A percentile compares a stretch with the other conserved stretches of the same genome.
These are phyloP conservation scores for Drosophila kepulauana DNA, from an alignment of 1,140 invertebrate genomes.

Conservation along the genomic window DNA sequence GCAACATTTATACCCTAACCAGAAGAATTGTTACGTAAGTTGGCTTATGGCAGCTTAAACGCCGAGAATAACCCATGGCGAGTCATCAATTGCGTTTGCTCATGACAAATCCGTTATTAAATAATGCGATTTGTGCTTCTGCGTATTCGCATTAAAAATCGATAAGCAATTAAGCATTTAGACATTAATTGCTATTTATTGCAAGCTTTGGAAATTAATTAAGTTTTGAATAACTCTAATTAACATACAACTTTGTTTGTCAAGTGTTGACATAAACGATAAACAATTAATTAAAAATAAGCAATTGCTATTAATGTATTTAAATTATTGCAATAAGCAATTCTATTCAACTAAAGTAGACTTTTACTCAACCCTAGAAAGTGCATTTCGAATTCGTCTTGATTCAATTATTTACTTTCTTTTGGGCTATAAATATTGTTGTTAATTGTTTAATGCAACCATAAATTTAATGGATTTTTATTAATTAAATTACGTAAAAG, in stretches of 20 bases:
- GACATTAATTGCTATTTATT: slow-evolving; percentile 3
- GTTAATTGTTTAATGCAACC: slow-evolving; percentile 61
- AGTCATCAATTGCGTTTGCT: slow-evolving; percentile 1
- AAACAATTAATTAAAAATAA: not conserved
- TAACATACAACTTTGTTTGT: no score
- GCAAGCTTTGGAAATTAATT: not conserved
- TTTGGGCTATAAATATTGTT: slow-evolving; percentile 4
- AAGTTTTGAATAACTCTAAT: not conserved
- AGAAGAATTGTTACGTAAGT: slow-evolving; percentile 30
- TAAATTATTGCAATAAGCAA: not conserved
- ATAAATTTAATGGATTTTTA: slow-evolving; percentile 64
- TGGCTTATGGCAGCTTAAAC: not conserved
- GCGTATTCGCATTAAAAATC: not conserved
- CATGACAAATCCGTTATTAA: slow-evolving; percentile 1
- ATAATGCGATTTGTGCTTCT: not conserved
- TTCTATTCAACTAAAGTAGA: not conserved
- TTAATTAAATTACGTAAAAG: slow-evolving; percentile 80
- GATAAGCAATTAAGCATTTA: not conserved
- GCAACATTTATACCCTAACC: slow-evolving; percentile 43
- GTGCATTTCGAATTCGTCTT: slow-evolving; percentile 41
- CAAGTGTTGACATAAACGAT: no score
- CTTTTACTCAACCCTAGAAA: slow-evolving; percentile 1
- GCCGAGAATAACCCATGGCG: not conserved
- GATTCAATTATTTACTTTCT: slow-evolving; percentile 37
- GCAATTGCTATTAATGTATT: not conserved